Conservation (phyloP, 1,140 invertebrate species). For the Philotrypesis tridentata region DNA sequence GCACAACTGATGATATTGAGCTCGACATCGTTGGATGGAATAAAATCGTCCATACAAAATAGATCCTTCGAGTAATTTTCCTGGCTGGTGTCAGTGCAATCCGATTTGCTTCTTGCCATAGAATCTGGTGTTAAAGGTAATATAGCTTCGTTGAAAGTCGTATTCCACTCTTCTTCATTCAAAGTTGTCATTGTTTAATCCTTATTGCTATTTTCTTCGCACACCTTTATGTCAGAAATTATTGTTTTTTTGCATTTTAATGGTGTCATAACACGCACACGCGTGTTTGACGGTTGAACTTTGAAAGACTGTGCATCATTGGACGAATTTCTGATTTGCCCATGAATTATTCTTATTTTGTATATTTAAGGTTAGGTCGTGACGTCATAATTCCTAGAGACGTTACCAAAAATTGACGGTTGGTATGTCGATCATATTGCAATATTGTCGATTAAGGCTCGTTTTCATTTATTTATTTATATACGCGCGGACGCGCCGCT, state of each 20-base stretch:
- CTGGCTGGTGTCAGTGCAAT: background rate
- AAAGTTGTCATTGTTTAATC: slow-evolving; percentile 4
- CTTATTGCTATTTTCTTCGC: background rate
- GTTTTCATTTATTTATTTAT: too few species aligned
- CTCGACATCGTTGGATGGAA: slow-evolving; percentile 52
- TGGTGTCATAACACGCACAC: background rate
- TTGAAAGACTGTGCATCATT: background rate
- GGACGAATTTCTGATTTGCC: too few species aligned
- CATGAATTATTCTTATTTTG: too few species aligned
- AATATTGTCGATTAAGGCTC: too few species aligned
- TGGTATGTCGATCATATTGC: too few species aligned
- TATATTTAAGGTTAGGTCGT: background rate
- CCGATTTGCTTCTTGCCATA: background rate
- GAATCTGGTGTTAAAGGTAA: background rate
- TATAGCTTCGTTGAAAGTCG: background rate
- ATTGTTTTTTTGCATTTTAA: background rate
- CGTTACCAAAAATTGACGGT: too few species aligned
- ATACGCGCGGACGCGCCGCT: too few species aligned
- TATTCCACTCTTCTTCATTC: background rate
- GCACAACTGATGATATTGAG: slow-evolving; percentile 16
- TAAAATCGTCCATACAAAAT: slow-evolving; percentile 51
- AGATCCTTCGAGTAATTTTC: slow-evolving; percentile 41
- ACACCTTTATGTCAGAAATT: slow-evolving; percentile 7
- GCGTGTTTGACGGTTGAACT: background rate
- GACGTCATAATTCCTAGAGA: background rate